These are phyloP conservation scores for Sycophaga agraensis DNA, from an alignment of 1,140 invertebrate species.

Conservation along the genomic window DNA sequence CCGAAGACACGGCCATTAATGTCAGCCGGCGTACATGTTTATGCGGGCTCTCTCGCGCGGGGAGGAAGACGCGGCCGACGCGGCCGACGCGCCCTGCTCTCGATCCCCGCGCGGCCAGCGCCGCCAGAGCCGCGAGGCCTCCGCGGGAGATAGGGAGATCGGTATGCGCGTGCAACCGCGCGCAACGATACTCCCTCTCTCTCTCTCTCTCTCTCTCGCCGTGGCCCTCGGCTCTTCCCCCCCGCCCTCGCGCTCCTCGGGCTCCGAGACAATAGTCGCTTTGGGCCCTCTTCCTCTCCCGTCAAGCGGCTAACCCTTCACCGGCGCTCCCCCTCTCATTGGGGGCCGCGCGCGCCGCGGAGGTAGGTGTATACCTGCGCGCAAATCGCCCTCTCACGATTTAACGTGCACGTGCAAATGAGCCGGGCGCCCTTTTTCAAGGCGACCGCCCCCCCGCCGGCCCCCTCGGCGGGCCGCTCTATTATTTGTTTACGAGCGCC, in stretches of 20 bases:
- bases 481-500: no score
- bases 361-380: neutral
- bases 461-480: no score
- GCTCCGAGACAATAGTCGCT: constrained; percentile 22
- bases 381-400: constrained; percentile 3
- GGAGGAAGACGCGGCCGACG: neutral
- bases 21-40: constrained; percentile 28
- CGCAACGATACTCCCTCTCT: neutral
- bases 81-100: neutral
- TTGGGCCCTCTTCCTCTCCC: neutral
- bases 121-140: neutral
- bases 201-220: neutral
- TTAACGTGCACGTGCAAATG: constrained; percentile 5
- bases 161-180: constrained; percentile 15
- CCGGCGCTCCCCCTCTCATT: neutral
- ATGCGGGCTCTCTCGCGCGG: constrained; percentile 8
- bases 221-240: constrained; percentile 19
- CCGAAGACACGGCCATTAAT: constrained; percentile 29
- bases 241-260: neutral
- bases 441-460: neutral
- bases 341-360: neutral
- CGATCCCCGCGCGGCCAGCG: no score
- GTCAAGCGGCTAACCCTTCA: neutral
- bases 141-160: constrained; percentile 12
- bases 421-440: neutral